A percentile compares a stretch with the other conserved stretches of the same genome.
Conservation (phyloP, 2,888 invertebrate species). For the Salticus scenicus region DNA sequence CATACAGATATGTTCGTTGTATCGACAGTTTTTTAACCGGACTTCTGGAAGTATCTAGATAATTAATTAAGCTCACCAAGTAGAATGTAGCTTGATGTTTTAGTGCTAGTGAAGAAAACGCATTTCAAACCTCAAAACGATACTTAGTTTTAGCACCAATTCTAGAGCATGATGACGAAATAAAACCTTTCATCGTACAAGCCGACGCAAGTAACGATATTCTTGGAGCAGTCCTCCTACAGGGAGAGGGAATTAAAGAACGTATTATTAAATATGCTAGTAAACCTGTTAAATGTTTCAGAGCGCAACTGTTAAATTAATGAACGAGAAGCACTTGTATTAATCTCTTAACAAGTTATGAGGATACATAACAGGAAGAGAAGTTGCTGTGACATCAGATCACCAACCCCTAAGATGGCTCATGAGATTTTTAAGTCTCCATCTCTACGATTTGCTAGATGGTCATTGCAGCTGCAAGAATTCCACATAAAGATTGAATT, state of each 20-base stretch:
- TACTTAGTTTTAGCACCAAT: not conserved
- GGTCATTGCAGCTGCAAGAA: not conserved
- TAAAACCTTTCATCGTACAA: not conserved
- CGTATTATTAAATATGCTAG: not conserved
- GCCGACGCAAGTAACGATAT: not conserved
- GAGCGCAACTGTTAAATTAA: not conserved
- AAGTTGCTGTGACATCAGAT: not conserved
- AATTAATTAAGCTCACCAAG: slow-evolving; percentile 18
- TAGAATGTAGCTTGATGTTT: slow-evolving; percentile 2
- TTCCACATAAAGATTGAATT: not conserved
- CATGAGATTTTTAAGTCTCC: not conserved
- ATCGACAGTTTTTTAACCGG: not conserved
- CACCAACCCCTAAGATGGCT: not conserved
- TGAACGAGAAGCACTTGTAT: not conserved
- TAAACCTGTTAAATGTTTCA: not conserved
- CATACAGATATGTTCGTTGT: slow-evolving; percentile 33
- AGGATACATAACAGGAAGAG: not conserved
- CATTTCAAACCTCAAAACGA: not conserved
- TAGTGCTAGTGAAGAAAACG: not conserved
- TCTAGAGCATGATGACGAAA: not conserved
- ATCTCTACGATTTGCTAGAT: not conserved
- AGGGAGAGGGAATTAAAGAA: not conserved
- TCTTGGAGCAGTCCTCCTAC: not conserved
- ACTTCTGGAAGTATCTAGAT: slow-evolving; percentile 11
- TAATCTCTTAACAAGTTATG: not conserved